Base-by-base conservation (phyloP, 1,140 invertebrate species). In the Achatina immaculata region DNA sequence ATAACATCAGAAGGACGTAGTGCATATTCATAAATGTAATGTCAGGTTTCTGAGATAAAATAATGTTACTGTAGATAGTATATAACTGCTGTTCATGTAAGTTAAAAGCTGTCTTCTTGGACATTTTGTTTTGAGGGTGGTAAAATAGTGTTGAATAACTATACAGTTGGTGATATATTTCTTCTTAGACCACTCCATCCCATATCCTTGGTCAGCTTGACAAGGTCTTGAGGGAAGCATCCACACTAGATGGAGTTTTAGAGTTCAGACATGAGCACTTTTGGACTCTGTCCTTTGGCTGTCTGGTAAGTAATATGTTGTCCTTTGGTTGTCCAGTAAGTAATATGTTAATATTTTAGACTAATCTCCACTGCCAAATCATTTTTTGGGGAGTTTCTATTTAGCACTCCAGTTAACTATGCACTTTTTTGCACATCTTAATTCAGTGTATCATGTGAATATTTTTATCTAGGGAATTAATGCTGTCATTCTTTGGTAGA, bases 231-330 rank as follows among this genome's bases (percentile, higher is more conserved):
- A 87, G 93, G 81, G 94, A 95, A 90, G 94, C 94, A 2, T 92
- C 94, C 65, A 94, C 93, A 72, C 92, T 95, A 65, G 94, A 95
- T 87, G 94, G 94, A 38, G 94, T 95, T 43, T 87, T 95, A 21
- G 94, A 95, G 87, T 94, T 95, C 83, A 90, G 93, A 85, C 93
- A 94, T 88, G 94, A 94, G 86, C 92, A 94, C 86, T 95, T 95
- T 85, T 95, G 94, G 94, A 94, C 93, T n/a, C 86, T 95, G 24
- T 94, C 94, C 73, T 94, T 94, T 89, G 93, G 93, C 40, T 92
- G 92, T 86, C 86, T 94, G 88, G 94, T 94, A 89, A 91, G 91
- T 83, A 38, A 7, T 11, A 68, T 68, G 14, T 28, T 31, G n/a
- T n/a, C n/a, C n/a, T n/a, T n/a, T n/a, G n/a, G 14, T 16, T 55